phyloP scores from a whole-genome alignment of 2,888 invertebrate genomes.

The Eupelmus urozonus region DNA sequence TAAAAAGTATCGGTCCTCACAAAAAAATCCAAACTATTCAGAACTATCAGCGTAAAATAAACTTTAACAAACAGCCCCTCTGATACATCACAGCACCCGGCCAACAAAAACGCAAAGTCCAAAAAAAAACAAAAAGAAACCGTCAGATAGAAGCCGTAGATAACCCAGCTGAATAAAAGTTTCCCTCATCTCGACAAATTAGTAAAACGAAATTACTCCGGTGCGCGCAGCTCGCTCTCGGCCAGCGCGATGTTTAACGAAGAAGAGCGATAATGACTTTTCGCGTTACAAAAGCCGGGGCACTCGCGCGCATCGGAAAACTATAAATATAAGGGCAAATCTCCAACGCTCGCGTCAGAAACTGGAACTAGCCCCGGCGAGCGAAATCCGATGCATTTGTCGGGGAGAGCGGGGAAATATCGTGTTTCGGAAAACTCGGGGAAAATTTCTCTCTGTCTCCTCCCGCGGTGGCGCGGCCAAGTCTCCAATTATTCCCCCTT shows the following conservation, averaged over 20 bases:
- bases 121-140: conserved; percentile 19
- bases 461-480: not conserved
- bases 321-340: conserved; percentile 53
- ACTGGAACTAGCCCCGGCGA: not conserved
- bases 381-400: conserved; percentile 49
- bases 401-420: conserved; percentile 47
- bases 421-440: conserved; percentile 48
- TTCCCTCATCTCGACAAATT: conserved; percentile 30
- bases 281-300: conserved; percentile 33
- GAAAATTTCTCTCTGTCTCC: conserved; percentile 24
- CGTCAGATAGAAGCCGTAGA: not conserved
- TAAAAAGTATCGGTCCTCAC: too few relatives aligned
- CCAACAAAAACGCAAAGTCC: too few relatives aligned
- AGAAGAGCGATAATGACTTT: conserved; percentile 55
- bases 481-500: conserved; percentile 40
- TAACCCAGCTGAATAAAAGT: conserved; percentile 33
- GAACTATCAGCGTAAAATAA: too few relatives aligned
- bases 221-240: not conserved
- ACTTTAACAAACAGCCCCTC: too few relatives aligned
- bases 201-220: conserved; percentile 46
- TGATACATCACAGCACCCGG: too few relatives aligned
- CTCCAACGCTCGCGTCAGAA: conserved; percentile 23
- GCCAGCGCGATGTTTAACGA: conserved; percentile 43
- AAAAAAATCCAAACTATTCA: too few relatives aligned
- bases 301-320: conserved; percentile 43